phyloP scores from a whole-genome alignment of 2,113 vertebrate species.

The Lepisosteus oculatus region DNA sequence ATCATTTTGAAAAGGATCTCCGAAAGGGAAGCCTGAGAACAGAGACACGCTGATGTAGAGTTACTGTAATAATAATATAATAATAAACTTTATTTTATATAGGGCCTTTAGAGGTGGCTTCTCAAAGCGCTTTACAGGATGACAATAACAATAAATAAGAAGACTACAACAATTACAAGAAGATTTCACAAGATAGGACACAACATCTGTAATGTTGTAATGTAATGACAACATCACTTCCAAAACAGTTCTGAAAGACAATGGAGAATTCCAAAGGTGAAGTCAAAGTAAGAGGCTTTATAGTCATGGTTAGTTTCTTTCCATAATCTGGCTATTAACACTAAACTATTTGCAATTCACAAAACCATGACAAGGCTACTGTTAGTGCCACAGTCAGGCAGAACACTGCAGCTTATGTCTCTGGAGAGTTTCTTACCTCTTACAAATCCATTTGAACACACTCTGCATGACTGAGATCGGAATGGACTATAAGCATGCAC shows the following conservation, averaged over 20 bases:
- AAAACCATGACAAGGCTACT: conserved; percentile 65
- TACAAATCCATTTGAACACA: conserved; percentile 39
- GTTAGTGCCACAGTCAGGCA: conserved; percentile 62
- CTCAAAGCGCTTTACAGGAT: too few relatives aligned
- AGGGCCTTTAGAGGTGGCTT: too few relatives aligned
- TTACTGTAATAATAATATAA: too few relatives aligned
- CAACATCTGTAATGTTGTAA: too few relatives aligned
- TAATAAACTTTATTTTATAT: too few relatives aligned
- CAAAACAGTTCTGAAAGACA: conserved; percentile 42
- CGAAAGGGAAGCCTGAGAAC: too few relatives aligned
- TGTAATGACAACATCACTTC: neutral
- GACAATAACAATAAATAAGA: too few relatives aligned
- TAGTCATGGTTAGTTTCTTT: conserved; percentile 72
- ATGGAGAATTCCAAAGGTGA: conserved; percentile 48
- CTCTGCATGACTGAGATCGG: conserved; percentile 32
- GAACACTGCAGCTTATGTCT: conserved; percentile 55
- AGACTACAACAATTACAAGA: too few relatives aligned
- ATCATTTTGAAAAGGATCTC: too few relatives aligned
- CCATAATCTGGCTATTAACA: conserved; percentile 76
- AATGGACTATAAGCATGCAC: conserved; percentile 35
- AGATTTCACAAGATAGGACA: too few relatives aligned
- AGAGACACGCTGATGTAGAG: too few relatives aligned
- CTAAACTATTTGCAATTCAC: conserved; percentile 69
- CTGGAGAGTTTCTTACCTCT: conserved; percentile 46
- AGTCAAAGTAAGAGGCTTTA: conserved; percentile 68